Base-by-base conservation (phyloP, 2,888 invertebrate genomes). In the Rotaria socialis region DNA sequence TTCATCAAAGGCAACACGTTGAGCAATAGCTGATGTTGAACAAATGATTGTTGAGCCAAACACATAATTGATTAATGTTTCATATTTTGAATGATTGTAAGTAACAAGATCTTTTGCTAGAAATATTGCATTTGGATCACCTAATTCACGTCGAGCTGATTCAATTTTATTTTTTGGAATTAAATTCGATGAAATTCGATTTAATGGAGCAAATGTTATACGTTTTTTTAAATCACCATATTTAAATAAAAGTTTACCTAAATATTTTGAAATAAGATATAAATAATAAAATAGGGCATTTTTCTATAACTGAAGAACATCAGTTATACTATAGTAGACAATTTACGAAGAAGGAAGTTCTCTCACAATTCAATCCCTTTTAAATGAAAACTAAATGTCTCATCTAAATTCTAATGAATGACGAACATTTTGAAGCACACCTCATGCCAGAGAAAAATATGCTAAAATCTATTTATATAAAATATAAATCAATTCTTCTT, bases 121-220 rank as follows among this genome's bases (percentile, higher is more conserved):
- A 89, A 94, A 93, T 0, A 96, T 96, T 16, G 67, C 16, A 91
- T 95, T 95, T 86, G 94, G 94, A 16, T 93, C 92, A 0, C 96
- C 96, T 74, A 94, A 94, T 93, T 85, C 43, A 41, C 75, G 43
- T 60, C 86, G 60, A 43, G 86, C 86, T 14, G 84, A n/a, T 56
- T 92, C 91, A 19, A 96, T 91, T 0, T 92, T 93, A 52, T 91
- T 90, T 0, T 90, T 89, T 89, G 94, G 93, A 88, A 97, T 94
- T 87, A 92, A 90, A 88, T 92, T 91, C 0, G 93, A 93, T 52
- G 92, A 90, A 88, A 97, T 95, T 92, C 95, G 95, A 92, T 96
- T 96, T 88, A 97, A 93, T 43, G 97, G 97, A 87, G 97, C 94
- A 90, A 97, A 94, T 86, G 96, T 97, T 86, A 94, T 94, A 87